Evolutionary conservation across 2,113 vertebrate species (phyloP).

Genomic region (Sterna hirundo): DNA sequence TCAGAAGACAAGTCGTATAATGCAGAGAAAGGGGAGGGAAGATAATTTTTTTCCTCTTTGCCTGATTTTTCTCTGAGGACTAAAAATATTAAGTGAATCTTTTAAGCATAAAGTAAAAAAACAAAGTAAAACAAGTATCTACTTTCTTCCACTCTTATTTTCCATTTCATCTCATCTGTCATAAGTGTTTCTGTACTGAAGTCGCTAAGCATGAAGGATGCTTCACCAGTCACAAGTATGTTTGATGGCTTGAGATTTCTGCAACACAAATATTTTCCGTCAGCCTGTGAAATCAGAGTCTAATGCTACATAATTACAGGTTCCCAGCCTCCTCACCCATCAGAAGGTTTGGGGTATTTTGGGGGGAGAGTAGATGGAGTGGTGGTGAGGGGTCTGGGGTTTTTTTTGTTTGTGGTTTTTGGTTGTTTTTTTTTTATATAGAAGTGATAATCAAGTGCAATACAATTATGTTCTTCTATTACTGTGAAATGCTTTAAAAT

Average conservation of each 20-base stretch:
- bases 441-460: background rate
- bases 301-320: background rate
- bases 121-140: background rate
- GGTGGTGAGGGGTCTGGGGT: background rate
- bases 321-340: background rate
- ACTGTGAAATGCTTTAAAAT: background rate
- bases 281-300: background rate
- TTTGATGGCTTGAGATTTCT: conserved; percentile 86
- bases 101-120: background rate
- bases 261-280: background rate
- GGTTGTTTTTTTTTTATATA: background rate
- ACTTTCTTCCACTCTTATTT: conserved; percentile 73
- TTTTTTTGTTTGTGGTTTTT: background rate
- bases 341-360: background rate
- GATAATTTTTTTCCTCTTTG: background rate
- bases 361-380: accelerated
- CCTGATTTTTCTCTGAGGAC: background rate
- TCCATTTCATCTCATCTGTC: conserved; percentile 73
- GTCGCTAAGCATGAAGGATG: conserved; percentile 74
- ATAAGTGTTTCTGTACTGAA: conserved; percentile 68
- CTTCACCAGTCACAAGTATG: conserved; percentile 55
- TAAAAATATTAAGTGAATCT: background rate
- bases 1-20: background rate
- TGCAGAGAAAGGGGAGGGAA: background rate
- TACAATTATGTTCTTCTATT: background rate